Conservation (phyloP, 2,797 vertebrate genomes). For the Naso thynnoides region DNA sequence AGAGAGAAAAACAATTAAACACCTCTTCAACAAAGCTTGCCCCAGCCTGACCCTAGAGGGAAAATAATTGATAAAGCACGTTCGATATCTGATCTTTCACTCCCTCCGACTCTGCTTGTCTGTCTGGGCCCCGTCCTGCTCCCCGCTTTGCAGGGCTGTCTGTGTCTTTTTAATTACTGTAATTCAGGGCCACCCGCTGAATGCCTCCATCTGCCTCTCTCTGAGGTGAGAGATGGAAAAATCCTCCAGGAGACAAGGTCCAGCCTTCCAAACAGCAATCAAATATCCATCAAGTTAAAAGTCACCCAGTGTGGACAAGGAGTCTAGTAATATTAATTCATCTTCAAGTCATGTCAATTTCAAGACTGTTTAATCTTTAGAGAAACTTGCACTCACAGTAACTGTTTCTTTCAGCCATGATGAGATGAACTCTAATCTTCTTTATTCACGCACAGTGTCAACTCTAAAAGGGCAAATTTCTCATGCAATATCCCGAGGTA, state of each 20-base stretch:
- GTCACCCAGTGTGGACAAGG: conserved; percentile 8
- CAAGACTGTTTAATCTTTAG: not conserved
- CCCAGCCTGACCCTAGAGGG: conserved; percentile 17
- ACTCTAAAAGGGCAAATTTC: conserved; percentile 10
- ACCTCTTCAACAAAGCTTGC: conserved; percentile 36
- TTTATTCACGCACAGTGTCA: conserved; percentile 37
- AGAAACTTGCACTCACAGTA: conserved; percentile 13
- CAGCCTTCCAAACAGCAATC: conserved; percentile 15
- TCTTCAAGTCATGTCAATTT: conserved; percentile 29
- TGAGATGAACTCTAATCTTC: conserved; percentile 39
- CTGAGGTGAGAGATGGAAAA: conserved; percentile 58
- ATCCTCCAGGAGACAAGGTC: conserved; percentile 16
- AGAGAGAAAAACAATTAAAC: conserved; percentile 27
- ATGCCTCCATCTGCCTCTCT: conserved; percentile 70
- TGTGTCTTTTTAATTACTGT: conserved; percentile 73
- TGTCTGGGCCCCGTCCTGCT: conserved; percentile 26
- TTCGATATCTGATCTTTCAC: conserved; percentile 39
- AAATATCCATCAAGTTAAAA: conserved; percentile 25
- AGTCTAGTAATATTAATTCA: conserved; percentile 22
- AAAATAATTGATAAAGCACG: conserved; percentile 48
- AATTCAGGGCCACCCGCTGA: conserved; percentile 65
- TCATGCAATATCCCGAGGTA: conserved; percentile 45
- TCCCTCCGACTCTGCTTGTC: not conserved
- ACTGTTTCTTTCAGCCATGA: conserved; percentile 11
- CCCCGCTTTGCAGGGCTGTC: conserved; percentile 40